Evolutionary conservation across 2,888 invertebrate species (phyloP), one percentile per base, ranked within the genome.

Genomic region (Phasia obesa): DNA sequence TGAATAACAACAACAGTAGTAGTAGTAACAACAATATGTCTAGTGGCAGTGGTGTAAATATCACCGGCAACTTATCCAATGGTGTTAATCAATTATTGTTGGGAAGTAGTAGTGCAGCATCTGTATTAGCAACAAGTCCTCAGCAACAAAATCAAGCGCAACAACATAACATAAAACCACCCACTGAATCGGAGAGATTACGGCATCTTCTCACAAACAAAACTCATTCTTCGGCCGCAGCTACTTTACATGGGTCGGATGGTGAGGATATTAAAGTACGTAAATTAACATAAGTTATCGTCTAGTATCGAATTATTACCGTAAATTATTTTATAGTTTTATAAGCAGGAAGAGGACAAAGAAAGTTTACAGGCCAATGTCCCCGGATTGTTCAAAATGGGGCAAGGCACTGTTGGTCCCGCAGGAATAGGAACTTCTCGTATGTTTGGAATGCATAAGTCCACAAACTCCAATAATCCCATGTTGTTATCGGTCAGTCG

Each of bases 401-500:
- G 84, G 69, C 84, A 64, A 86, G 84, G 75, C 53, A 70, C 85
- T 55, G 44, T 21, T 42, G 75, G 85, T 38, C 78, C 84, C 23
- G 81, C 82, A 65, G 83, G 79, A 25, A 84, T 71, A 86, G 86
- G 81, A 9, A 81, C 60, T 15, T 65, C 81, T 21, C 85, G 86
- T 47, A 82, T 86, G 73, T 85, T 83, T 73, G 86, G 57, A 25
- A 85, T 85, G 74, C 87, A 88, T 57, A 90, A 91, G 85, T 86
- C 87, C 62, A 86, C 88, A 79, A 90, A 90, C 87, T 89, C 92
- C 69, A 93, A 93, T 86, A 93, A 94, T 88, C 93, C 93, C 84
- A 94, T 95, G 94, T 90, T 95, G 85, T 91, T 94, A 84, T 93
- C 94, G 93, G 95, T 95, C 90, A 92, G 88, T 47, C 15, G 38